Evolutionary conservation across 2,113 vertebrate genomes (phyloP).

Genomic region (Nothoprocta pentlandii): DNA sequence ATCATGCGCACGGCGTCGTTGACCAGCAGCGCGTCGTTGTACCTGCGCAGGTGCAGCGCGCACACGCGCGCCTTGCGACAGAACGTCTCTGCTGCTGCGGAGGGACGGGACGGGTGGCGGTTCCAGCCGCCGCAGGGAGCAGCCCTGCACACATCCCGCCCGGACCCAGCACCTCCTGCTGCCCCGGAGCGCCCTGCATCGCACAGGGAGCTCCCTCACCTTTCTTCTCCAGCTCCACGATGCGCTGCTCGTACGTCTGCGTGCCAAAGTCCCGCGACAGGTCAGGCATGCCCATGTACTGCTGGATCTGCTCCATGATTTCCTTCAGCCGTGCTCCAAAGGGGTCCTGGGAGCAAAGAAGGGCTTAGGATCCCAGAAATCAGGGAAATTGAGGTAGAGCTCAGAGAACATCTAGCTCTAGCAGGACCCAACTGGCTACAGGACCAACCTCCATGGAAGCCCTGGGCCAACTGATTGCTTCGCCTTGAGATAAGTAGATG

Average conservation of each 20-base stretch:
- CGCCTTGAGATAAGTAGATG: fast-evolving
- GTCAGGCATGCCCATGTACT: constrained; percentile 41
- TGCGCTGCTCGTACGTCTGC: constrained; percentile 86
- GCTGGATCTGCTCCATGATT: constrained; percentile 87
- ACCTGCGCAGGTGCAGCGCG: constrained; percentile 87
- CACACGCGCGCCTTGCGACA: constrained; percentile 78
- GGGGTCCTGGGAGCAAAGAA: constrained; percentile 83
- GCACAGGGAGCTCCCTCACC: constrained; percentile 72
- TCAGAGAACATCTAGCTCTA: fast-evolving
- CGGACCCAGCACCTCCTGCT: too few relatives aligned
- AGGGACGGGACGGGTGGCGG: fast-evolving
- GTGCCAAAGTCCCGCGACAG: constrained; percentile 80
- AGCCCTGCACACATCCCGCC: neutral
- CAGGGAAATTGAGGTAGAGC: fast-evolving
- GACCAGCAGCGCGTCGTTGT: constrained; percentile 91
- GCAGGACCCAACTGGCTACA: fast-evolving
- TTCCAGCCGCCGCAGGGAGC: fast-evolving
- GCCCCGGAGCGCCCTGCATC: neutral
- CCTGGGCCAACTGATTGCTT: fast-evolving
- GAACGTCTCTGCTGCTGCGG: constrained; percentile 71
- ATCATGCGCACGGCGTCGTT: constrained; percentile 85
- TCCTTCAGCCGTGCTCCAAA: constrained; percentile 85
- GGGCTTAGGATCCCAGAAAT: neutral
- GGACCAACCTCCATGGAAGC: neutral
- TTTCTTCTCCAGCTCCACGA: constrained; percentile 82